Evolutionary conservation across 1,140 invertebrate genomes (phyloP).

Genomic region (Neuroterus valhalla): DNA sequence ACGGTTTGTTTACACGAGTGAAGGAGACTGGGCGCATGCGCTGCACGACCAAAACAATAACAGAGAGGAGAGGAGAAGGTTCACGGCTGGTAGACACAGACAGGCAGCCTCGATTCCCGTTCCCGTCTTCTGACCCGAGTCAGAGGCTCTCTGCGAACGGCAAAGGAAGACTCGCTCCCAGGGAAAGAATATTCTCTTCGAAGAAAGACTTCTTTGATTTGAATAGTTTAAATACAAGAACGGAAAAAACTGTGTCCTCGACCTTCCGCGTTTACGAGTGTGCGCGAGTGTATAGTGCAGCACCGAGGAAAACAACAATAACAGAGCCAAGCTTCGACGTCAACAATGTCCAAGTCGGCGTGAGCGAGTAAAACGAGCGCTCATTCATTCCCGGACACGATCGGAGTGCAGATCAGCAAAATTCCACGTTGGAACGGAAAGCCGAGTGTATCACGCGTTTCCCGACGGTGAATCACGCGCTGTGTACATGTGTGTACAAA

Average conservation of each 20-base stretch:
- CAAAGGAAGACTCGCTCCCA: background rate
- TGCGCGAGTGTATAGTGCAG: background rate
- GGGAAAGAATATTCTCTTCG: background rate
- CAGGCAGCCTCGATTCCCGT: conserved; percentile 52
- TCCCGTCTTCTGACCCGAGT: conserved; percentile 55
- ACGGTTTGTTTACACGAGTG: conserved; percentile 74
- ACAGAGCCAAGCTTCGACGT: background rate
- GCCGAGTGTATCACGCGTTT: conserved; percentile 18
- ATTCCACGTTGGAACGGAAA: conserved; percentile 1
- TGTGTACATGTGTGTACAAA: conserved; percentile 3
- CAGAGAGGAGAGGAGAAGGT: conserved; percentile 68
- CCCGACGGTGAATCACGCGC: conserved; percentile 22
- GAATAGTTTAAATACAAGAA: background rate
- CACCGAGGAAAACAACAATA: conserved; percentile 8
- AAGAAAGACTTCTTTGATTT: background rate
- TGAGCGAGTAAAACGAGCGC: too few species aligned
- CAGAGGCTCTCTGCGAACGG: conserved; percentile 28
- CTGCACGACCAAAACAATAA: conserved; percentile 71
- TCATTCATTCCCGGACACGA: conserved; percentile 22
- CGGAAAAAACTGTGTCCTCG: conserved; percentile 22
- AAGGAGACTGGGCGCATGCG: conserved; percentile 66
- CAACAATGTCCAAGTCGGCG: conserved; percentile 3
- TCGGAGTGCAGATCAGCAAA: conserved; percentile 1
- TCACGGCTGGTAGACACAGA: conserved; percentile 64
- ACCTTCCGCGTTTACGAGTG: background rate